These are phyloP conservation scores for Rhinoptilus africanus DNA, from an alignment of 2,113 vertebrate genomes.

Conservation along the genomic window DNA sequence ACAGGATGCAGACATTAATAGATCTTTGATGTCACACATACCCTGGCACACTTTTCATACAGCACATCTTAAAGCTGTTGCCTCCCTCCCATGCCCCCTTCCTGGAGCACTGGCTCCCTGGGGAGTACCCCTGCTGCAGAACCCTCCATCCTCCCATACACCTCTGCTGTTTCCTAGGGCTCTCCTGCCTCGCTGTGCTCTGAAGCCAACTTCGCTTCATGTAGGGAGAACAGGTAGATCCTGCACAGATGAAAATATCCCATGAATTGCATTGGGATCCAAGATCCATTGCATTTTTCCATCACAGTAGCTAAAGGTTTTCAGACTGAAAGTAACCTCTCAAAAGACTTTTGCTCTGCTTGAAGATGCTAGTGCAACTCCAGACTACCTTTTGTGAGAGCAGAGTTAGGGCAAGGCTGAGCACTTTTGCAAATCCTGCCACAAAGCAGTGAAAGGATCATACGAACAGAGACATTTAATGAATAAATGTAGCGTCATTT, in stretches of 20 bases:
- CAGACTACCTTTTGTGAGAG: neutral
- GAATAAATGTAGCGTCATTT: constrained; percentile 3
- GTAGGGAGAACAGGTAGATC: neutral
- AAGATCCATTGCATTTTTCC: neutral
- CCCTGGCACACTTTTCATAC: neutral
- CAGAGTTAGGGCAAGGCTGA: neutral
- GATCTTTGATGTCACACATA: neutral
- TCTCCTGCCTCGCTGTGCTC: neutral
- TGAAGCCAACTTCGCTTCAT: neutral
- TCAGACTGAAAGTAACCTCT: neutral
- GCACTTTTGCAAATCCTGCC: neutral
- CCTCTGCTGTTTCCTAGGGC: neutral
- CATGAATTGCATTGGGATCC: neutral
- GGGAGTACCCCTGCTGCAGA: neutral
- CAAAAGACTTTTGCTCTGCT: neutral
- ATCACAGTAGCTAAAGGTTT: neutral
- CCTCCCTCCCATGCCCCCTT: neutral
- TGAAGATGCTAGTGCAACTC: neutral
- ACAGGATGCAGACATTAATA: neutral
- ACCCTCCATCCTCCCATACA: neutral
- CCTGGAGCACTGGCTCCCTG: neutral
- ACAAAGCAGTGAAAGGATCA: neutral
- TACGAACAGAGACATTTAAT: neutral
- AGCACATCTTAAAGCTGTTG: neutral
- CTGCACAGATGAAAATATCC: neutral